Conservation (phyloP, 2,113 vertebrate species). For the Tragelaphus imberbis region DNA sequence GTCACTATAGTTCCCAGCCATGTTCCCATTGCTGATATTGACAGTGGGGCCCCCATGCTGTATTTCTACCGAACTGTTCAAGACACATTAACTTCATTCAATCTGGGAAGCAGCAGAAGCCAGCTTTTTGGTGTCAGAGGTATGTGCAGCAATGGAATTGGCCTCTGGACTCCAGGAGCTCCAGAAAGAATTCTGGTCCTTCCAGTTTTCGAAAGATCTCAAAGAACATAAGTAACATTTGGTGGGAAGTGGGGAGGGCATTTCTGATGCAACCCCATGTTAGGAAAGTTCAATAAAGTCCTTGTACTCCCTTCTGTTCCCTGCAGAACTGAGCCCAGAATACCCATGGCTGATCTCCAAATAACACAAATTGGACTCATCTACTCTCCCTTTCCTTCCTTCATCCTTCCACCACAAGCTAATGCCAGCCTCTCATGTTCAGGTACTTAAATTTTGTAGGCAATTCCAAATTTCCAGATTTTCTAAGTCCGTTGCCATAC, state of each 20-base stretch:
- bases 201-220: not conserved
- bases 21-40: not conserved
- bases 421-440: not conserved
- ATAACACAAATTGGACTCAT: not conserved
- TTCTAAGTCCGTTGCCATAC: not conserved
- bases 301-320: not conserved
- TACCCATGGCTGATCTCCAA: not conserved
- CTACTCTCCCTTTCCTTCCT: not conserved
- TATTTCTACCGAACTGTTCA: not conserved
- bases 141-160: not conserved
- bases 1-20: not conserved
- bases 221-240: slow-evolving; percentile 7
- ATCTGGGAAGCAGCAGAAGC: not conserved
- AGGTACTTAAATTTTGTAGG: not conserved
- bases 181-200: not conserved
- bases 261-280: not conserved
- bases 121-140: not conserved
- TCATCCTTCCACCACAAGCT: not conserved
- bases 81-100: not conserved
- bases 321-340: not conserved
- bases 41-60: not conserved
- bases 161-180: not conserved
- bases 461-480: not conserved
- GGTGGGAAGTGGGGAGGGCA: not conserved
- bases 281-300: not conserved